Base-by-base conservation (phyloP, 2,888 invertebrate genomes). In the Coenonympha arcania region DNA sequence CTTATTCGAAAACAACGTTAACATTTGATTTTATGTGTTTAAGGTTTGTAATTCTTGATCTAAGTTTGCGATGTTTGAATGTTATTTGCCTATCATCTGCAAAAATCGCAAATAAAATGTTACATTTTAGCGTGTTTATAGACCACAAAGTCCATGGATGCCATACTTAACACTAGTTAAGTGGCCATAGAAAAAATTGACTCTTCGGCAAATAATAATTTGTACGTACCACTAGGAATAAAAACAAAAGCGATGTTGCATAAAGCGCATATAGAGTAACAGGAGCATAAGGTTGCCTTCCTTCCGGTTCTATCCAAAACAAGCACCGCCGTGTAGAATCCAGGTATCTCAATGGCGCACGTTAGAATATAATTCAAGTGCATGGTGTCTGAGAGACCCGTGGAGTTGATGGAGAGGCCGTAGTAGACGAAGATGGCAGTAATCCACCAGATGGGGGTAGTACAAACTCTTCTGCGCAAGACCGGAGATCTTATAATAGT, bases 361-460 rank as follows among this genome's bases (percentile, higher is more conserved):
- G 89, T 90, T 13, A 89, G 72, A 16, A 90, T 85, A 60, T 90
- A 92, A 72, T 91, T 92, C 15, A 90, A 41, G 64, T 91, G 91
- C 54, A 84, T 85, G 64, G 91, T 89, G 3, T 90, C 91, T 0
- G 88, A 87, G 57, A 92, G 76, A 11, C 89, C 86, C 0, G 90
- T 90, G 0, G 92, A 88, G 66, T 90, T 91, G 28, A 92, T 76
- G 0, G 90, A 89, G 39, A 92, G 67, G 0, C 92, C 92, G 59
- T 90, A 91, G 68, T 90, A 92, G 1, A 91, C 87, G 54, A 91
- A 89, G 0, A 89, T 89, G 46, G 85, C 89, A 0, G 90, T 89
- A 22, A 90, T 83, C 91, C 91, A 91, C 75, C 90, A 90, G 37
- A 90, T 76, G 2, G 89, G 78, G 0, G 91, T 90, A 46, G 88